Evolutionary conservation across 2,888 invertebrate genomes (phyloP).

Genomic region (Xylota sylvarum): DNA sequence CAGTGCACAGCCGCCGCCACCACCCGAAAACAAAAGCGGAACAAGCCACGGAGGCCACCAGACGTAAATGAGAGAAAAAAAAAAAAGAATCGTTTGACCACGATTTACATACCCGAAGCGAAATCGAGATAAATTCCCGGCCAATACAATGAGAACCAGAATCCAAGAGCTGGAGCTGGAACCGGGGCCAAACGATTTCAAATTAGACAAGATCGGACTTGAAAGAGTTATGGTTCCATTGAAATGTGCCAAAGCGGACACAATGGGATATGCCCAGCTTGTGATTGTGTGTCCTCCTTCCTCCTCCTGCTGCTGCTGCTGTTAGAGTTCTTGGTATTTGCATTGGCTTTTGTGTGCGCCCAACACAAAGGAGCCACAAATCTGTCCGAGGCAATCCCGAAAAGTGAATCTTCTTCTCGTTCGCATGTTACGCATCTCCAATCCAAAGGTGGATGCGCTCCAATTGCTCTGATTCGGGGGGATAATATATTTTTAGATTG

Average conservation of each 20-base stretch:
- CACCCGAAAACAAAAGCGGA: slow-evolving; percentile 69
- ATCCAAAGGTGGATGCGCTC: slow-evolving; percentile 65
- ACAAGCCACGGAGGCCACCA: slow-evolving; percentile 41
- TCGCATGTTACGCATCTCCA: slow-evolving; percentile 47
- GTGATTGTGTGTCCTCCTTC: not conserved
- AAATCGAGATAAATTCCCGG: slow-evolving; percentile 72
- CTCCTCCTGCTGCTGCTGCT: slow-evolving; percentile 7
- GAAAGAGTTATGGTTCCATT: slow-evolving; percentile 77
- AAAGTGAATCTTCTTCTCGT: slow-evolving; percentile 64
- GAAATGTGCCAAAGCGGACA: slow-evolving; percentile 76
- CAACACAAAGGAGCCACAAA: slow-evolving; percentile 75
- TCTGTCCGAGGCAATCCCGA: slow-evolving; percentile 63
- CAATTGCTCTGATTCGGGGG: slow-evolving; percentile 69
- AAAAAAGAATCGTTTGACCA: slow-evolving; percentile 70
- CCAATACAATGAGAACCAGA: slow-evolving; percentile 64
- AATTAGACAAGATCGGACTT: slow-evolving; percentile 75
- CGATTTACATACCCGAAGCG: slow-evolving; percentile 76
- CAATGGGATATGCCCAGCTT: slow-evolving; percentile 59
- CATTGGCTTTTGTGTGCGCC: slow-evolving; percentile 52
- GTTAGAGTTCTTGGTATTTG: slow-evolving; percentile 66
- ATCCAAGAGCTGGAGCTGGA: slow-evolving; percentile 27
- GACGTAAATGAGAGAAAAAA: slow-evolving; percentile 8
- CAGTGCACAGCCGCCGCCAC: slow-evolving; percentile 13
- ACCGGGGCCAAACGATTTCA: slow-evolving; percentile 64
- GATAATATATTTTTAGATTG: slow-evolving; percentile 64